These are phyloP conservation scores for Volucella inanis DNA, from an alignment of 2,888 invertebrate genomes.

Conservation along the genomic window DNA sequence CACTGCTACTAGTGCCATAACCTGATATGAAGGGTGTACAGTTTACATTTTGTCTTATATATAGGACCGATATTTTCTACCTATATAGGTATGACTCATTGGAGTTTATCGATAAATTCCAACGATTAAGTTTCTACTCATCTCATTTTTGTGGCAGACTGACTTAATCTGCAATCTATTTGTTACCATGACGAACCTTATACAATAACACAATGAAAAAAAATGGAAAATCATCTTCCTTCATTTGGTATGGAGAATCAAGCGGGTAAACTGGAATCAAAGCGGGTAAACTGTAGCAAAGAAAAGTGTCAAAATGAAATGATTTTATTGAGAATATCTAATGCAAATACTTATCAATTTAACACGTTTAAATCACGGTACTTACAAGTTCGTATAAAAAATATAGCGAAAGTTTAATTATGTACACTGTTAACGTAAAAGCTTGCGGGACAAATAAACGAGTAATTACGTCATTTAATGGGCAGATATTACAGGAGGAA, in stretches of 20 bases:
- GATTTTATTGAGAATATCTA: too few species aligned
- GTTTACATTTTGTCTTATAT: not conserved
- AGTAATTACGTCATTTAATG: slow-evolving; percentile 59
- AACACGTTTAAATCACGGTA: not conserved
- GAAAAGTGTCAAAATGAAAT: too few species aligned
- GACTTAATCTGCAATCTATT: not conserved
- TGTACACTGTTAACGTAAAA: not conserved
- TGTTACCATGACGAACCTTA: slow-evolving; percentile 2
- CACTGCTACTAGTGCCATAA: not conserved
- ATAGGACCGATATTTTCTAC: too few species aligned
- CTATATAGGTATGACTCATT: slow-evolving; percentile 5
- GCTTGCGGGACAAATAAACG: slow-evolving; percentile 28
- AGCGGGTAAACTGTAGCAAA: too few species aligned
- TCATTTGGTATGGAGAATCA: too few species aligned
- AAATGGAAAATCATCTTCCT: too few species aligned
- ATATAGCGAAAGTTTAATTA: not conserved
- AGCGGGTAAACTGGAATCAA: too few species aligned
- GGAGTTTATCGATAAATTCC: not conserved
- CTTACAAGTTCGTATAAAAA: not conserved
- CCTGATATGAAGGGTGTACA: not conserved
- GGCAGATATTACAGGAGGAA: slow-evolving; percentile 12
- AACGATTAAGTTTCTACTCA: too few species aligned
- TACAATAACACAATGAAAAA: not conserved
- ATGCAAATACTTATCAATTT: not conserved
- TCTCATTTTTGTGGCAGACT: not conserved